Conservation (phyloP, 2,888 invertebrate species). For the Hydraecia micacea region DNA sequence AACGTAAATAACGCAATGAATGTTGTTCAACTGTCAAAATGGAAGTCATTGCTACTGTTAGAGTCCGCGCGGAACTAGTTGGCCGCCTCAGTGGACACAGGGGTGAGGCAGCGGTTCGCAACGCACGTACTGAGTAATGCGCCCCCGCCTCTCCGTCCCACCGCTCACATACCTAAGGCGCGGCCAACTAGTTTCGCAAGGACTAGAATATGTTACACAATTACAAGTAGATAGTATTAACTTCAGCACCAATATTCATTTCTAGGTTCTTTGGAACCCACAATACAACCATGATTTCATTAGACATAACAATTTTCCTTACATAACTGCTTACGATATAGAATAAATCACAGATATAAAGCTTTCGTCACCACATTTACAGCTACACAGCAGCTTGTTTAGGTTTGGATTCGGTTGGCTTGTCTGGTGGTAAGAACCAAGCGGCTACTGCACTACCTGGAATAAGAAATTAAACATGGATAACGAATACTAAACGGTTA, state of each 20-base stretch:
- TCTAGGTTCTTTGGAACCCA: background rate
- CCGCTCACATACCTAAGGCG: too few relatives aligned
- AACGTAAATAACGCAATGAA: too few relatives aligned
- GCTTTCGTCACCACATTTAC: background rate
- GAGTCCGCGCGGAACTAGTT: too few relatives aligned
- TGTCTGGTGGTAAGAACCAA: conserved; percentile 84
- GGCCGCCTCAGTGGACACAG: too few relatives aligned
- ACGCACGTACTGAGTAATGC: too few relatives aligned
- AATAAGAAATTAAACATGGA: conserved; percentile 41
- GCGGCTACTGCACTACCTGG: conserved; percentile 82
- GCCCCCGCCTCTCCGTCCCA: too few relatives aligned
- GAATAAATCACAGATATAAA: conserved; percentile 64
- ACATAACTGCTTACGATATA: conserved; percentile 40
- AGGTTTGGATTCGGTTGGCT: conserved; percentile 52
- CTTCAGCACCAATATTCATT: background rate
- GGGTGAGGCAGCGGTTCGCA: too few relatives aligned
- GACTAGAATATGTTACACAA: too few relatives aligned
- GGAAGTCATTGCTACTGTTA: too few relatives aligned
- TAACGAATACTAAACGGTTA: background rate
- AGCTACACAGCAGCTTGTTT: conserved; percentile 38
- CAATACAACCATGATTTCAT: background rate
- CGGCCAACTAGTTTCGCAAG: too few relatives aligned
- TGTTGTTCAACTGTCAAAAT: too few relatives aligned
- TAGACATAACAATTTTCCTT: conserved; percentile 12
- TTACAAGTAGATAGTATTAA: background rate